Evolutionary conservation across 2,797 vertebrate genomes (phyloP).

Genomic region (Staurois parvus): DNA sequence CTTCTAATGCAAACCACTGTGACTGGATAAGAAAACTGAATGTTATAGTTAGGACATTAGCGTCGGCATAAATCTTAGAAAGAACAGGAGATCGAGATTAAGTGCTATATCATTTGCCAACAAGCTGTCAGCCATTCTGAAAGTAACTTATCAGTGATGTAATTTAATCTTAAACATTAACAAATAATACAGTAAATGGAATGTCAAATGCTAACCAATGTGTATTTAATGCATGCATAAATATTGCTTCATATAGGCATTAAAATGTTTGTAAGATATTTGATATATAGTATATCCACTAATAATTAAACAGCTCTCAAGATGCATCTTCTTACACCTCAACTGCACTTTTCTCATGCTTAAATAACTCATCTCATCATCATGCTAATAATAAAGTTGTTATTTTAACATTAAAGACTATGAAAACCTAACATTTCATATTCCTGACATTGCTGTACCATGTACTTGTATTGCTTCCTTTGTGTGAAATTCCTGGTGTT

Average conservation of each 20-base stretch:
- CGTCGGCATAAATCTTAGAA: slow-evolving; percentile 34
- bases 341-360: too few relatives aligned
- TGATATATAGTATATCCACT: neutral
- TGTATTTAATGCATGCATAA: neutral
- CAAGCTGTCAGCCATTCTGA: slow-evolving; percentile 24
- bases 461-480: too few relatives aligned
- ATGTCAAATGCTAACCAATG: neutral
- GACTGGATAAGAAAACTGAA: slow-evolving; percentile 15
- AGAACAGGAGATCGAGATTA: slow-evolving; percentile 29
- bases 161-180: slow-evolving; percentile 33
- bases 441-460: too few relatives aligned
- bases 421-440: too few relatives aligned
- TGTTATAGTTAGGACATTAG: slow-evolving; percentile 49
- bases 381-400: too few relatives aligned
- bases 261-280: neutral
- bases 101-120: slow-evolving; percentile 42
- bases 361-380: neutral
- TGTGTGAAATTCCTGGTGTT: too few relatives aligned
- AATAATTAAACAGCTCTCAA: neutral
- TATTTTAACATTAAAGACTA: too few relatives aligned
- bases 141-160: slow-evolving; percentile 42
- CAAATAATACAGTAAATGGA: slow-evolving; percentile 13
- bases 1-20: neutral
- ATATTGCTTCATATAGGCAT: neutral
- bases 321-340: neutral